A percentile compares a stretch with the other conserved stretches of the same genome.
Evolutionary conservation across 2,797 vertebrate species (phyloP).

Genomic region (Platyrinchus mystaceus): DNA sequence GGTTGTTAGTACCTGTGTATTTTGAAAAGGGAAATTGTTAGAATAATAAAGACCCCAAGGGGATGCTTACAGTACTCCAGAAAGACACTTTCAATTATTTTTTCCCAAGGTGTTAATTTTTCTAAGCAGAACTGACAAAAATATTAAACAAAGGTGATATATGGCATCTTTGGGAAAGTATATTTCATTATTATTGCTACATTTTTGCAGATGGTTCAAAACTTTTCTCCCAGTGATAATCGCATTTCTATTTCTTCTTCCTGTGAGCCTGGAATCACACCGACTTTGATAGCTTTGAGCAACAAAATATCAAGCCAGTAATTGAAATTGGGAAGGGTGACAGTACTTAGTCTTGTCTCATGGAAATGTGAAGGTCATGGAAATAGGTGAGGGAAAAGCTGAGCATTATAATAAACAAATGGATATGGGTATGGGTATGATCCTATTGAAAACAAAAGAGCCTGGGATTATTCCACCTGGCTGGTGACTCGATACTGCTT

Average conservation of each 20-base stretch:
- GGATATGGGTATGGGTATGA: not conserved
- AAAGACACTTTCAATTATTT: conserved; percentile 52
- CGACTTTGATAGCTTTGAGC: not conserved
- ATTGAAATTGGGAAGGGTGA: not conserved
- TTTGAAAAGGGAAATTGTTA: conserved; percentile 68
- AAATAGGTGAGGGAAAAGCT: not conserved
- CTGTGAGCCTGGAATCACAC: not conserved
- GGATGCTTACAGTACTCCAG: conserved; percentile 38
- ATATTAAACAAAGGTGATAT: conserved; percentile 61
- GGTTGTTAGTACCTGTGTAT: conserved; percentile 66
- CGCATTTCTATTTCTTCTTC: not conserved
- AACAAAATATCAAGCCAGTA: not conserved
- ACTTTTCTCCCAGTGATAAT: conserved; percentile 7
- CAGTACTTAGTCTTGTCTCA: not conserved
- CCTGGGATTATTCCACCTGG: not conserved
- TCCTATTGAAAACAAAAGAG: not conserved
- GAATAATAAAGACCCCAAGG: conserved; percentile 58
- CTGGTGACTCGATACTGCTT: not conserved
- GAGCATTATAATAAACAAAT: not conserved
- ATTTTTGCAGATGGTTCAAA: not conserved
- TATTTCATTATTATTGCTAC: not conserved
- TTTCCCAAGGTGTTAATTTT: conserved; percentile 51
- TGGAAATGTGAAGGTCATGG: not conserved
- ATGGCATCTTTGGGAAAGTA: not conserved
- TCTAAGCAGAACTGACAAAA: conserved; percentile 55